Base-by-base conservation (phyloP, 1,140 invertebrate genomes). In the Aphidius ervi region DNA sequence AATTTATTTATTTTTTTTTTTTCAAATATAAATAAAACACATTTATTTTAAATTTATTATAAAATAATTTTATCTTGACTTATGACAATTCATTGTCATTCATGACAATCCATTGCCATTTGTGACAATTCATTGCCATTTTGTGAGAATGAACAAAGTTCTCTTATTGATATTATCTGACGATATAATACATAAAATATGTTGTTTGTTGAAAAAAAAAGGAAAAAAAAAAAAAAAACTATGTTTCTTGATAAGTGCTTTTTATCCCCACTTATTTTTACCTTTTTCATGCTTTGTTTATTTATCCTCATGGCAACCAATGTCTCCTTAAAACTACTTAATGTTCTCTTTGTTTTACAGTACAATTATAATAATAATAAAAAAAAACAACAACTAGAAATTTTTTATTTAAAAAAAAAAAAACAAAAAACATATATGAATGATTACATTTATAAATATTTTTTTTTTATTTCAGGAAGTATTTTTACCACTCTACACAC, bases 401-500 rank as follows among this genome's bases (percentile, higher is more conserved):
- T 31, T 16, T 16, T 16, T 31, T 31, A 31, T 31, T 31, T 4
- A 31, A 31, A 4, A 3, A 31, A 31, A 1, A 31, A 31, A 31
- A 3, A 31, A 31, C 2, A 31, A 31, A 31, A 46, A 46, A 37
- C 6, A 37, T 56, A 3, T 46, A 56, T 43, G 4, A 3, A 31
- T 31, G 23, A 31, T 4, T 31, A n/a, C n/a, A n/a, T n/a, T n/a
- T n/a, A 31, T 31, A 31, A 31, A 3, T 48, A n/a, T 48, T 48
- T 2, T 16, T 48, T 46, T 20, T 80, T 78, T 49, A 65, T 81
- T 80, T 6, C 78, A 91, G 88, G 89, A 91, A 78, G 82, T 90
- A 37, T 79, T 90, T 63, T 76, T 90, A 54, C 88, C 89, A 8
- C 80, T 90, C 1, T 89, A 89, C 68, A 89, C 86, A 9, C 74